Evolutionary conservation across 2,113 vertebrate genomes (phyloP).

Genomic region (Nibea coibor): DNA sequence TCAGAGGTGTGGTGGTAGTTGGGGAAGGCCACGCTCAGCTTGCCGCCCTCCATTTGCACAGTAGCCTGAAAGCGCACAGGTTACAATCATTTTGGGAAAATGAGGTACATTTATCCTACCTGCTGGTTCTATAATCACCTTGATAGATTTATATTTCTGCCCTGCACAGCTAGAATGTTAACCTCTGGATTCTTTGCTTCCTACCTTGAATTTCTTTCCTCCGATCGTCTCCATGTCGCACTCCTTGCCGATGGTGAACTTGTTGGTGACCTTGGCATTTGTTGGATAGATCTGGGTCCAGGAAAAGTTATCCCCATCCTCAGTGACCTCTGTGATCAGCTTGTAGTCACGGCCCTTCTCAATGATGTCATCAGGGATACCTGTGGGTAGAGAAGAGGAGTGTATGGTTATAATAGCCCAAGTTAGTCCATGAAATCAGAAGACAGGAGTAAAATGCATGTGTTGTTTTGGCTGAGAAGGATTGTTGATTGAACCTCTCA

Average conservation of each 20-base stretch:
- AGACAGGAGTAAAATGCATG: neutral
- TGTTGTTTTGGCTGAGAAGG: neutral
- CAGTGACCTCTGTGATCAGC: constrained; percentile 88
- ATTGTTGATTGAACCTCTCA: constrained; percentile 57
- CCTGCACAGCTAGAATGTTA: neutral
- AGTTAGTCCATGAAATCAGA: neutral
- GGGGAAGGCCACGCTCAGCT: constrained; percentile 83
- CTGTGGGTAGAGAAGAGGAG: constrained; percentile 67
- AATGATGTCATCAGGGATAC: constrained; percentile 86
- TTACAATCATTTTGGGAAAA: neutral
- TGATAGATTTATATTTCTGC: neutral
- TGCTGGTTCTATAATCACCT: constrained; percentile 45
- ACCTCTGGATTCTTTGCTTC: neutral
- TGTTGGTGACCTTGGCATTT: constrained; percentile 86
- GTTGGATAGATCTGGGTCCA: constrained; percentile 91
- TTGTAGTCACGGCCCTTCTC: constrained; percentile 90
- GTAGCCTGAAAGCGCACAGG: constrained; percentile 73
- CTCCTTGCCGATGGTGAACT: constrained; percentile 89
- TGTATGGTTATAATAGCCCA: neutral
- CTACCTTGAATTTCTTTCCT: constrained; percentile 96
- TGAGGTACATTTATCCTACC: constrained; percentile 46
- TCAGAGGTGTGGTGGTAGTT: constrained; percentile 87
- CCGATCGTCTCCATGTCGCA: constrained; percentile 91
- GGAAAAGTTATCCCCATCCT: constrained; percentile 88
- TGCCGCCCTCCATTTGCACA: constrained; percentile 72